Evolutionary conservation across 2,888 invertebrate species (phyloP), one percentile per base, ranked within the genome.

Genomic region (Platycnemis pennipes): DNA sequence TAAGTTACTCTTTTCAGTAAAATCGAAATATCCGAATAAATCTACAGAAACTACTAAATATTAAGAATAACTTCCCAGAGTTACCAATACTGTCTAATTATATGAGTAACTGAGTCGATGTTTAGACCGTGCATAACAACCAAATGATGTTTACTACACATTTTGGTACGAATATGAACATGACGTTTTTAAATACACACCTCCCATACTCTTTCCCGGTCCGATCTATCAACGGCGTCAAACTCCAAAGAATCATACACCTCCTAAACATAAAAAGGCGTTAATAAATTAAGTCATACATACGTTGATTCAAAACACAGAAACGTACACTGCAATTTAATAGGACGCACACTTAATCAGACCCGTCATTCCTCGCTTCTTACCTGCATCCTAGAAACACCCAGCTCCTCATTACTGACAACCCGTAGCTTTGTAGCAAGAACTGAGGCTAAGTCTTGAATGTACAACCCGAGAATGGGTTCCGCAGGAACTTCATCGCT

Each of bases 341-440:
- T 31, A 46, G 16, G 31, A n/a, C 45, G 69, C 45, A 77, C 16
- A 45, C 45, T n/a, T 31, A 56, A 31, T 26, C 1, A 22, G 42
- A 42, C 26, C n/a, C n/a, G n/a, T 45, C 16, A n/a, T 31, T 22
- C 31, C 37, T n/a, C 5, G 11, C 85, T 1, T 16, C 49, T 31
- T 45, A 94, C 96, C 96, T 97, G 96, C 96, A 97, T 96, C 13
- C 95, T 95, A 26, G 96, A 96, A 46, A 96, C 96, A 94, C 96
- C 96, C 91, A 96, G 95, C 95, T 97, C 96, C 95, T 96, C 96
- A 95, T 96, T 96, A 94, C 96, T 96, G 4, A 96, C 95, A 95
- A 95, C 95, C 85, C 96, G 95, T 2, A 96, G 95, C 94, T 96
- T 96, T 22, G 95, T 95, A 8, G 96, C 96, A 46, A 96, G 95